A percentile compares a stretch with the other conserved stretches of the same genome.
Evolutionary conservation across 2,113 vertebrate species (phyloP).

Genomic region (Paramormyrops kingsleyae): DNA sequence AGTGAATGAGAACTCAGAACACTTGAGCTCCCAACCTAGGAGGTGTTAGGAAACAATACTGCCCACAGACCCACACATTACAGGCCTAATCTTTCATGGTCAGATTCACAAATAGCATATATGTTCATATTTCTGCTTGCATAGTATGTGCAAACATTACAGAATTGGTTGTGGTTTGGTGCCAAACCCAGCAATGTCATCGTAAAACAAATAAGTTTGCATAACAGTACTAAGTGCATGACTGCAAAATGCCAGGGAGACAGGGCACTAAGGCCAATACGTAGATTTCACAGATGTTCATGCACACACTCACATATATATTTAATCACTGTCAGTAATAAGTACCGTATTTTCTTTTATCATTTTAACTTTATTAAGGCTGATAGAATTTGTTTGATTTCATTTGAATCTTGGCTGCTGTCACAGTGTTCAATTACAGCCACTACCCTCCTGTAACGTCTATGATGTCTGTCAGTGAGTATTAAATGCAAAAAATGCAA

Average conservation of each 20-base stretch:
- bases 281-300: neutral
- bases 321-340: neutral
- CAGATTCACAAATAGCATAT: neutral
- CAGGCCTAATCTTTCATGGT: neutral
- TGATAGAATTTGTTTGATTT: neutral
- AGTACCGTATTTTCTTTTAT: neutral
- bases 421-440: neutral
- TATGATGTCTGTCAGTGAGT: neutral
- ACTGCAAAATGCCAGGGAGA: neutral
- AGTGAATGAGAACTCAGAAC: neutral
- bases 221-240: neutral
- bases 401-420: neutral
- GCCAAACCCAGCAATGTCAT: neutral
- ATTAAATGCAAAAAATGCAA: neutral
- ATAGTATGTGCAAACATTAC: neutral
- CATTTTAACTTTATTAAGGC: neutral
- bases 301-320: neutral
- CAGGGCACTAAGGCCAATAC: neutral
- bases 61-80: neutral
- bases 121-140: neutral
- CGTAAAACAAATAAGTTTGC: neutral
- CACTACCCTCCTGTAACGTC: neutral
- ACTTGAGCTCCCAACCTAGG: neutral
- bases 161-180: neutral
- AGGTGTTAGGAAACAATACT: neutral